phyloP scores from a whole-genome alignment of 2,113 vertebrate genomes.

The Salvator merianae region DNA sequence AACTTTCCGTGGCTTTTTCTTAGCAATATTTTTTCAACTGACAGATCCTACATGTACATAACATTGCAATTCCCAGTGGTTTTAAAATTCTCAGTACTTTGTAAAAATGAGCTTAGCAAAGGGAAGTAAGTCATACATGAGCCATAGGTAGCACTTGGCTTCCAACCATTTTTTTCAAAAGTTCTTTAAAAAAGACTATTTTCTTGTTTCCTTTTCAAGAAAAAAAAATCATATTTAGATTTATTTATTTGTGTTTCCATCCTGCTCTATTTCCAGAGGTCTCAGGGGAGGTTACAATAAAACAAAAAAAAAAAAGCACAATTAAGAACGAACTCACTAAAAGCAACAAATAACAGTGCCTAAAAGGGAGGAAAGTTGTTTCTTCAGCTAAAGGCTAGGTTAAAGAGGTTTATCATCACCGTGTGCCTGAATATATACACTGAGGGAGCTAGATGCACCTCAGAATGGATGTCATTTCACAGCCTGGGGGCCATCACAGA shows the following conservation, averaged over 20 bases:
- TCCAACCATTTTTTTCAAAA: background rate
- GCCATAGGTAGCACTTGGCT: background rate
- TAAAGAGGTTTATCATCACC: no score
- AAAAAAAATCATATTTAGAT: background rate
- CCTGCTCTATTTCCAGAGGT: no score
- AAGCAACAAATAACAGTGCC: no score
- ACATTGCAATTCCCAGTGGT: background rate
- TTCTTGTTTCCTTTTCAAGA: background rate
- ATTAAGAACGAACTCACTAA: no score
- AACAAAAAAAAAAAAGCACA: no score
- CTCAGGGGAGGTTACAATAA: no score
- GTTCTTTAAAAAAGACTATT: background rate
- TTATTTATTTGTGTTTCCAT: no score
- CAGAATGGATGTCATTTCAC: no score
- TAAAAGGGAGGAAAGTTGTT: no score
- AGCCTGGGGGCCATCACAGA: no score
- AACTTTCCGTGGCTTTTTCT: constrained; percentile 23
- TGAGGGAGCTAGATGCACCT: no score
- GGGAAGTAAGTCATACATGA: background rate
- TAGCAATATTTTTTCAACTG: constrained; percentile 27
- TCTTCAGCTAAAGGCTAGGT: background rate
- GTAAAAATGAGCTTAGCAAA: background rate
- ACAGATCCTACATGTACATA: background rate
- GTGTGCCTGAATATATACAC: no score
- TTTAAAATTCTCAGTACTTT: background rate